Conservation (phyloP, 2,113 vertebrate genomes). For the Bolborhynchus lineola region DNA sequence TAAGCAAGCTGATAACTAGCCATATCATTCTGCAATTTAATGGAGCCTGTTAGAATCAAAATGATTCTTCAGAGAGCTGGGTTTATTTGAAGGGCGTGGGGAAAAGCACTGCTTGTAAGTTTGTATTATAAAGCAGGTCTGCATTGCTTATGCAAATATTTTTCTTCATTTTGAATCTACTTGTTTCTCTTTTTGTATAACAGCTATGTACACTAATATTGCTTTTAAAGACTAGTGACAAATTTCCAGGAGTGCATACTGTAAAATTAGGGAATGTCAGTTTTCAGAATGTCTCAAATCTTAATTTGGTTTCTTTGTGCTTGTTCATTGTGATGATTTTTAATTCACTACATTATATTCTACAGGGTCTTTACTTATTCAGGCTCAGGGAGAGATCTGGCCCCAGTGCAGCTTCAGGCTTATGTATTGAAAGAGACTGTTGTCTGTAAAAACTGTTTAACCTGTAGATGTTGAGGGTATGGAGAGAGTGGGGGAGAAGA, state of each 20-base stretch:
- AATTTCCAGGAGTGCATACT: background rate
- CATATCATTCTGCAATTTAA: background rate
- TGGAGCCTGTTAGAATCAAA: background rate
- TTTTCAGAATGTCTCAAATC: conserved; percentile 63
- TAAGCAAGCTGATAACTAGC: background rate
- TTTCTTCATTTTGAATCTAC: background rate
- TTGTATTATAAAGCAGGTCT: background rate
- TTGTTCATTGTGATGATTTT: conserved; percentile 70
- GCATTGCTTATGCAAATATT: background rate
- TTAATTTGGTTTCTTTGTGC: conserved; percentile 69
- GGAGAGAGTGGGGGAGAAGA: conserved; percentile 41
- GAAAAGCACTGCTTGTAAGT: background rate
- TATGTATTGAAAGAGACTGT: conserved; percentile 63
- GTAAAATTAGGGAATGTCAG: conserved; percentile 45
- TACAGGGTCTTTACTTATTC: conserved; percentile 70
- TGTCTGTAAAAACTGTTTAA: conserved; percentile 68
- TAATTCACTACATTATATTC: conserved; percentile 68
- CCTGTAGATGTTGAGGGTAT: conserved; percentile 61
- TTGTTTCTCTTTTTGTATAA: background rate
- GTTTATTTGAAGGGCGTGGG: background rate
- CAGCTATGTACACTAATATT: background rate
- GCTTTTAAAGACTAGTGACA: background rate
- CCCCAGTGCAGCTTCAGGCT: conserved; percentile 65
- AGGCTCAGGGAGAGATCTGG: conserved; percentile 64
- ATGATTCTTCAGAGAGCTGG: conserved; percentile 9